A percentile compares a stretch with the other conserved stretches of the same genome.
phyloP scores from a whole-genome alignment of 2,888 invertebrate species.

The Nesidiocoris tenuis region DNA sequence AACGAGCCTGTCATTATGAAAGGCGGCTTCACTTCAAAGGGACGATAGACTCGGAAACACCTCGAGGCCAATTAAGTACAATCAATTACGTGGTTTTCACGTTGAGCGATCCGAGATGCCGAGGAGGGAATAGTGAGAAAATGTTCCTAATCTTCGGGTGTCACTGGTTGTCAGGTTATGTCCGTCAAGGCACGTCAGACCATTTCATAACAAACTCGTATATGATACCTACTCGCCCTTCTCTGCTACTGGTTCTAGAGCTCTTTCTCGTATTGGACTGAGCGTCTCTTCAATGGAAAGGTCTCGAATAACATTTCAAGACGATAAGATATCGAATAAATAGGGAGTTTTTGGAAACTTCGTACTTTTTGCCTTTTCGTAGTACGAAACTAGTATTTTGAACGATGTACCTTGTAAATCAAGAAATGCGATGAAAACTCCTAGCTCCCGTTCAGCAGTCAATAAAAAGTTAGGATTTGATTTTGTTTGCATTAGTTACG shows the following conservation, averaged over 20 bases:
- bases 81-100: conserved; percentile 41
- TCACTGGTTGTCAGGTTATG: conserved; percentile 5
- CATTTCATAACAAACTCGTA: conserved; percentile 12
- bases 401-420: no score
- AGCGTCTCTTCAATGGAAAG: no score
- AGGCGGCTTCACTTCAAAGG: conserved; percentile 35
- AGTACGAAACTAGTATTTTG: no score
- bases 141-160: conserved; percentile 20
- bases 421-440: no score
- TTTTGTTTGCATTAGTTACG: no score
- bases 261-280: background rate
- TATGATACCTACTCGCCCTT: no score
- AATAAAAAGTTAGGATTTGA: no score
- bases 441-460: no score
- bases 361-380: no score
- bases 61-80: conserved; percentile 39
- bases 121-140: background rate
- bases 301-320: no score
- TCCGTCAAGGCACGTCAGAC: background rate
- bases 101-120: background rate
- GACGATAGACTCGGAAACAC: conserved; percentile 17
- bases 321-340: no score
- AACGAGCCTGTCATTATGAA: conserved; percentile 43
- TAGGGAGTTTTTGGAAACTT: no score
- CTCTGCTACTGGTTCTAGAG: background rate